Evolutionary conservation across 2,113 vertebrate species (phyloP), one percentile per base, ranked within the genome.

Genomic region (Gracilinanus agilis): DNA sequence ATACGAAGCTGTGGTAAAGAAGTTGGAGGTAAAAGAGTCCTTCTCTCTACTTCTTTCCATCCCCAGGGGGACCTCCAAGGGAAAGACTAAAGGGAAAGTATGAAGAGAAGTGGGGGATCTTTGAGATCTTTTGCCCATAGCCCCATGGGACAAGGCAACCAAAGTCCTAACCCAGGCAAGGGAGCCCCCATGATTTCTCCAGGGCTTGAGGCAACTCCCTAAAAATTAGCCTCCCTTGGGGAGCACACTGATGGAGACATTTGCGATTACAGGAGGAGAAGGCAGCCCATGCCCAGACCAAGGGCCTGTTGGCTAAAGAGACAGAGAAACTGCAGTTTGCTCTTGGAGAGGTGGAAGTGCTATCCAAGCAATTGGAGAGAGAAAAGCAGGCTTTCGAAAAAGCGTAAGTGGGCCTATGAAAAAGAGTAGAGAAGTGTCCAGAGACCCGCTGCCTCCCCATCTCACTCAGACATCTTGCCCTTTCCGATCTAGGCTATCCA

Each of bases 321-420:
- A 97, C 98, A 89, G 98, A 98, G 95, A 98, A 98, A 67, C 91
- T 98, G 55, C 97, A 98, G 49, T 98, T 98, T 97, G 98, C 98
- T 40, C 98, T 98, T 0, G 98, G 98, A 83, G 98, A 98, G 91
- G 95, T 98, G 56, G 98, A 98, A 23, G 95, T 98, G 55, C 95
- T 98, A 6, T 98, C 97, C 56, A 98, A 98, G 95, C 98, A 98
- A 90, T 97, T 98, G 94, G 96, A 98, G 83, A 97, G 97, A 92
- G 98, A 98, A 95, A 98, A 98, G 90, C 88, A 97, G 94, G 97
- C 98, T 93, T 98, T 98, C 96, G 97, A 98, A 58, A 97, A 97
- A 90, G 97, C 98, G 98, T 98, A 95, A 89, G 98, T 97, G 95
- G 56, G 24, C 90, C 93, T 53, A 24, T 89, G 88, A n/a, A 2